phyloP scores from a whole-genome alignment of 2,113 vertebrate species.

The Bostrychus sinensis region DNA sequence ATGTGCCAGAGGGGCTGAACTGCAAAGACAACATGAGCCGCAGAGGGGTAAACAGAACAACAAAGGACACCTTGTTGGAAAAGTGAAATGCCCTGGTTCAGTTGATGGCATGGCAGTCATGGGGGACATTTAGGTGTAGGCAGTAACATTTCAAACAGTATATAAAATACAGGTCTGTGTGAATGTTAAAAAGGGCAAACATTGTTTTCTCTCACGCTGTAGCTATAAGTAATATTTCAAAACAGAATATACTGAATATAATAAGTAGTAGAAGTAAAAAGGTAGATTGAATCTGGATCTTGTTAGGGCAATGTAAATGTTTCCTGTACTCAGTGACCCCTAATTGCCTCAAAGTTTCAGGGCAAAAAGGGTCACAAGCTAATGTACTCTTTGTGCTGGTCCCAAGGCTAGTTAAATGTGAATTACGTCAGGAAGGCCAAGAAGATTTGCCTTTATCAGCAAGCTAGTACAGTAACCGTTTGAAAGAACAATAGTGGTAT shows the following conservation, averaged over 20 bases:
- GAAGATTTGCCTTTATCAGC: neutral
- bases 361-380: too few species aligned
- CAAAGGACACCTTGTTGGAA: slow-evolving; percentile 28
- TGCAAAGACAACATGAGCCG: slow-evolving; percentile 39
- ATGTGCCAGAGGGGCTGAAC: slow-evolving; percentile 27
- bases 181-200: neutral
- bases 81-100: neutral
- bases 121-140: neutral
- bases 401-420: too few species aligned
- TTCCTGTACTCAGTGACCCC: too few species aligned
- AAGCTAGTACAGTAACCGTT: slow-evolving; percentile 41
- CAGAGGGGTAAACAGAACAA: slow-evolving; percentile 43
- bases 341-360: too few species aligned
- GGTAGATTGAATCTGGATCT: too few species aligned
- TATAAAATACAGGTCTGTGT: neutral
- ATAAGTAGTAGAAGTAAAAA: too few species aligned
- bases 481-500: slow-evolving; percentile 24
- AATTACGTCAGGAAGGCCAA: too few species aligned
- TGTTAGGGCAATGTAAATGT: too few species aligned
- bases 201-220: too few species aligned
- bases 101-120: neutral
- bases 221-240: too few species aligned
- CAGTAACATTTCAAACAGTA: neutral
- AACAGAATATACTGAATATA: too few species aligned
- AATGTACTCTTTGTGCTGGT: too few species aligned